Conservation (phyloP, 2,888 invertebrate species). For the Zelleria hepariella region DNA sequence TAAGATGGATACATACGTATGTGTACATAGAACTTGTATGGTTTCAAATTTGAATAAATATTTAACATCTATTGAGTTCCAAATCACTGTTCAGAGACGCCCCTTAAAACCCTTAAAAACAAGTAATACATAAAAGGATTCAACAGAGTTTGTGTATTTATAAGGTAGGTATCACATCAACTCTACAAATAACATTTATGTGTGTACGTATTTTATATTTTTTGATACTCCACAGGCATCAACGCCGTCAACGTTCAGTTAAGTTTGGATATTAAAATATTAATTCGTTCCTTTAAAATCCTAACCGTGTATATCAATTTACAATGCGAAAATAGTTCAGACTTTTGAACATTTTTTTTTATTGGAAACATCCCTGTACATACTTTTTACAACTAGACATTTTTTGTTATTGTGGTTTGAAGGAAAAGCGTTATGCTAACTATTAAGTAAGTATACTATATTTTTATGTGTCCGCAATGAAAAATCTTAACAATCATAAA, state of each 20-base stretch:
- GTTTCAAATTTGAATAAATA: too few relatives aligned
- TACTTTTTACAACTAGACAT: slow-evolving; percentile 61
- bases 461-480: not conserved
- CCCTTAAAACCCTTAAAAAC: not conserved
- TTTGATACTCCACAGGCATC: slow-evolving; percentile 27
- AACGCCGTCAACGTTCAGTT: slow-evolving; percentile 53
- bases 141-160: slow-evolving; percentile 4
- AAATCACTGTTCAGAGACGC: not conserved
- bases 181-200: slow-evolving; percentile 34
- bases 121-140: slow-evolving; percentile 33
- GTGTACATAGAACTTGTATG: too few relatives aligned
- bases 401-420: slow-evolving; percentile 70
- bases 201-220: slow-evolving; percentile 1
- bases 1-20: too few relatives aligned
- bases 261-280: slow-evolving; percentile 66
- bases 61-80: not conserved
- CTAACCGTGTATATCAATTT: slow-evolving; percentile 65
- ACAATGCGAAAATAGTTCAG: slow-evolving; percentile 72
- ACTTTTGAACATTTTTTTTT: slow-evolving; percentile 55
- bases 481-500: slow-evolving; percentile 20
- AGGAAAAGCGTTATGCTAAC: slow-evolving; percentile 20
- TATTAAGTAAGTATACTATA: not conserved
- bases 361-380: slow-evolving; percentile 67
- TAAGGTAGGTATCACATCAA: slow-evolving; percentile 52
- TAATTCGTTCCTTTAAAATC: slow-evolving; percentile 56